A percentile compares a stretch with the other conserved stretches of the same genome.
phyloP scores from a whole-genome alignment of 2,113 vertebrate species.

The Atlantisia rogersi region DNA sequence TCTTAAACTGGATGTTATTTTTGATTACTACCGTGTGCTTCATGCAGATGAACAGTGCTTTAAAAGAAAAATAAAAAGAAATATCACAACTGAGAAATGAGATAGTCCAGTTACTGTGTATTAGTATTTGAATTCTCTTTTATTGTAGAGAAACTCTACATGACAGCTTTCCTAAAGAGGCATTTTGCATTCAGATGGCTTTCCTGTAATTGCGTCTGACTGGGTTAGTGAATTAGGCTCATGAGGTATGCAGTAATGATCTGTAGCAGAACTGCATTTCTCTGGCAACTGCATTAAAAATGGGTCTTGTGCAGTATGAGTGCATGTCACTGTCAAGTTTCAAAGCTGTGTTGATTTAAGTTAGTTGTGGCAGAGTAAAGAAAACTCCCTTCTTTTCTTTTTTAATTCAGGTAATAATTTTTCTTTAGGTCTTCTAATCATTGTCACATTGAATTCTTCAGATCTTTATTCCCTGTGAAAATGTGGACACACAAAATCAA shows the following conservation, averaged over 20 bases:
- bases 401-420: not conserved
- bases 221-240: not conserved
- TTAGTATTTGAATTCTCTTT: not conserved
- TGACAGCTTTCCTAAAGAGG: not conserved
- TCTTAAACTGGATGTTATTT: not conserved
- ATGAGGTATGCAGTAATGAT: not conserved
- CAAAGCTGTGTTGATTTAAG: slow-evolving; percentile 14
- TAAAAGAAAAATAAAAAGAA: not conserved
- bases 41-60: not conserved
- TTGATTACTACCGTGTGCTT: not conserved
- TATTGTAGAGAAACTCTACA: not conserved
- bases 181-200: not conserved
- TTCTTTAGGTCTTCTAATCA: not conserved
- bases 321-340: not conserved
- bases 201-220: not conserved
- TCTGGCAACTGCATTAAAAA: not conserved
- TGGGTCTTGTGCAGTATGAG: not conserved
- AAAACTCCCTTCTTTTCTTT: not conserved
- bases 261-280: not conserved
- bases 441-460: not conserved
- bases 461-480: not conserved
- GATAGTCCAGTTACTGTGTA: not conserved
- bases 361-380: not conserved
- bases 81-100: not conserved
- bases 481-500: not conserved